Conservation (phyloP, 2,888 invertebrate genomes). For the Cerastoderma edule region DNA sequence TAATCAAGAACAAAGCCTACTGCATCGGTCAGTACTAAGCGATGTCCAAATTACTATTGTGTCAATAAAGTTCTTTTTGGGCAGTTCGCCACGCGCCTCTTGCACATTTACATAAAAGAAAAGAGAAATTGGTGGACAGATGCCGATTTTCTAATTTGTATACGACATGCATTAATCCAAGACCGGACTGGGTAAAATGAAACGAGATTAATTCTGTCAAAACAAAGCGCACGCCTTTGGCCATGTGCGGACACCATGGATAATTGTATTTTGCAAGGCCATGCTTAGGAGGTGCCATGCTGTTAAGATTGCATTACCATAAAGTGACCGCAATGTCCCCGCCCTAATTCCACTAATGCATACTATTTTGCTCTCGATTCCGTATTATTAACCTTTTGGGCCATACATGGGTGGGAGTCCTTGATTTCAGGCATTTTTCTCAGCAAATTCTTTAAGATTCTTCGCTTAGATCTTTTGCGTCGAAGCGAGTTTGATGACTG, state of each 20-base stretch:
- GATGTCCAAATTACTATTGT: background rate
- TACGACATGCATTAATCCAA: conserved; percentile 3
- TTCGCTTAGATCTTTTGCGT: no score
- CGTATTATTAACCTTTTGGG: no score
- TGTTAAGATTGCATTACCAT: conserved; percentile 1
- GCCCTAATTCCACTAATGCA: conserved; percentile 15
- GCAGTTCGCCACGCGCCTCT: conserved; percentile 14
- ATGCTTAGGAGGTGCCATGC: background rate
- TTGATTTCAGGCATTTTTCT: no score
- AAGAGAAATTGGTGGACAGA: conserved; percentile 9
- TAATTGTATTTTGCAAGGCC: conserved; percentile 13
- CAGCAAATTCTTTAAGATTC: no score
- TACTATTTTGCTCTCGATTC: no score
- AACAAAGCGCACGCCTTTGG: conserved; percentile 10
- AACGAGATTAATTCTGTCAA: conserved; percentile 6
- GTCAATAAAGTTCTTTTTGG: background rate
- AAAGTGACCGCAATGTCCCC: conserved; percentile 7
- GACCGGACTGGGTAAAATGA: conserved; percentile 9
- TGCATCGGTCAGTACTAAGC: conserved; percentile 8
- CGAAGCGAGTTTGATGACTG: no score
- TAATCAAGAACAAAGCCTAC: background rate
- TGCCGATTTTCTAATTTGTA: conserved; percentile 11
- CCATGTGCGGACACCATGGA: conserved; percentile 2
- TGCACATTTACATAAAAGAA: conserved; percentile 5
- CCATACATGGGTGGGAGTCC: no score